Base-by-base conservation (phyloP, 2,797 vertebrate genomes). In the Propithecus deckenii region DNA sequence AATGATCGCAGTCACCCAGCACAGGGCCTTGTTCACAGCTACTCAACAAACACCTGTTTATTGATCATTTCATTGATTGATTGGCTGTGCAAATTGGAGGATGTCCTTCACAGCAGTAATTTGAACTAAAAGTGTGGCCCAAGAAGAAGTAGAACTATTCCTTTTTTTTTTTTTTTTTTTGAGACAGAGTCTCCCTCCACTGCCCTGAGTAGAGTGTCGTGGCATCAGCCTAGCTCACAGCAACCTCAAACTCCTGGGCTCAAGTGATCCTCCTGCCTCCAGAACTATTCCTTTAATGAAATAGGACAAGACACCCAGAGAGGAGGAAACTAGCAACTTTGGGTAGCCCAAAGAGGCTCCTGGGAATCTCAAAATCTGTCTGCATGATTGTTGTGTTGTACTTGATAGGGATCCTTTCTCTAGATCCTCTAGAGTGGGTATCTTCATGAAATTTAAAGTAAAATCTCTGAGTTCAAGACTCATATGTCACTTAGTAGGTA, bases 211-310 rank as follows among this genome's bases (percentile, higher is more conserved):
- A 57, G 55, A 57, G 55, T 57, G 55, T 50, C 14, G 1, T 57
- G 55, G 23, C 2, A 4, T 57, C 55, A 57, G 55, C 55, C 55
- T 57, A 57, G 22, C 22, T 57, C 55, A 25, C 55, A 57, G 55
- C 22, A 57, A 57, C 55, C 55, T 57, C 22, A 57, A 25, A 25
- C 22, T 25, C 55, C 55, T 57, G 55, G 55, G 55, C 22, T 25
- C 55, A 23, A 57, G 55, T 57, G 55, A 23, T 57, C 22, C 9
- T 57, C 22, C 22, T 57, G 8, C 8, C 22, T 57, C 8, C 5
- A 35, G n/a, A 89, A 72, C 22, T 57, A 57, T 95, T 86, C 35
- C 7, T 67, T 75, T 88, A 25, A 30, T 80, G 50, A 25, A 61
- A 59, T 2, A 93, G 32, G 84, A 55, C 32, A 63, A 80, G 85